A percentile compares a stretch with the other conserved stretches of the same genome.
These are phyloP conservation scores for Tineola bisselliella DNA, from an alignment of 2,888 invertebrate genomes.

Conservation along the genomic window DNA sequence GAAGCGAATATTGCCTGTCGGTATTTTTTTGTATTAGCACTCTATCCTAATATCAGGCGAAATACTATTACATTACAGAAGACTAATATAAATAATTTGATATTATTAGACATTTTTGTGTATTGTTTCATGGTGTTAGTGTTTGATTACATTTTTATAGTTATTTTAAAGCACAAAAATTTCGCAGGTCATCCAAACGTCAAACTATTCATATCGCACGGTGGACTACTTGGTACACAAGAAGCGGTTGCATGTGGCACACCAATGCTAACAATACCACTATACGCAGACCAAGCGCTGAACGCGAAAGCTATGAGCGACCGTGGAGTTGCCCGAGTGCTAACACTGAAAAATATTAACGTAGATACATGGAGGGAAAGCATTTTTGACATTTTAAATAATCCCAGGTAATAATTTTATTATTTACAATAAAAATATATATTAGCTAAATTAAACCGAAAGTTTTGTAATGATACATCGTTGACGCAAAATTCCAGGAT, in stretches of 20 bases:
- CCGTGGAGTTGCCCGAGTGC: constrained; percentile 54
- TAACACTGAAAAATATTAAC: constrained; percentile 38
- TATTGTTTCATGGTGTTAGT: too few species aligned
- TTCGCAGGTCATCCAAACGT: constrained; percentile 62
- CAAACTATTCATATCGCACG: constrained; percentile 70
- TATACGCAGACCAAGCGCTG: constrained; percentile 62
- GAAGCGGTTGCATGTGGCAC: constrained; percentile 68
- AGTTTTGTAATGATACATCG: too few species aligned
- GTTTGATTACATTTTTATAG: too few species aligned
- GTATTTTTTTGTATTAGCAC: too few species aligned
- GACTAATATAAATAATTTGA: too few species aligned
- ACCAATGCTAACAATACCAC: constrained; percentile 62
- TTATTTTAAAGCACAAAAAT: background rate
- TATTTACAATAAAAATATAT: too few species aligned
- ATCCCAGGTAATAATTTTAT: constrained; percentile 42
- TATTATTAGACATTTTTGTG: too few species aligned
- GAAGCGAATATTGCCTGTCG: too few species aligned
- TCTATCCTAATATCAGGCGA: too few species aligned
- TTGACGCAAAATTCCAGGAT: too few species aligned
- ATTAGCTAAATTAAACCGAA: too few species aligned
- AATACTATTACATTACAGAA: too few species aligned
- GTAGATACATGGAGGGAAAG: constrained; percentile 38
- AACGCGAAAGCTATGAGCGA: constrained; percentile 62
- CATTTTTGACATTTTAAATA: constrained; percentile 44
- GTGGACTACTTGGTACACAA: constrained; percentile 69